These are phyloP conservation scores for Psephotus haematonotus DNA, from an alignment of 2,113 vertebrate genomes.

Conservation along the genomic window DNA sequence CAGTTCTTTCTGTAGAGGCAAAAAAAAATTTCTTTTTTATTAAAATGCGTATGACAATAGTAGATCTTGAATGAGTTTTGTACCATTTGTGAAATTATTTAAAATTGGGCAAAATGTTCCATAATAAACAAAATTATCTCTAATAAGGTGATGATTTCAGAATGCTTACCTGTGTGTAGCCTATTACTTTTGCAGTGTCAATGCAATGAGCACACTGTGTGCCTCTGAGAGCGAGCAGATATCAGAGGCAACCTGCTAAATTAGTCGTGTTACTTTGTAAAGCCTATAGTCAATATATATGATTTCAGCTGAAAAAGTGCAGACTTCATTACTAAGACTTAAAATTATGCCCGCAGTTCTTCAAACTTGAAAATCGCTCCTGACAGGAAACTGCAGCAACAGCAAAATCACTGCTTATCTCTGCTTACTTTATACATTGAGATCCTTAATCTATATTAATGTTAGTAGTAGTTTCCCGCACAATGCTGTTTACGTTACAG, in stretches of 20 bases:
- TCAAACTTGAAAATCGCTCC: neutral
- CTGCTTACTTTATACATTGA: neutral
- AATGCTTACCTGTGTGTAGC: neutral
- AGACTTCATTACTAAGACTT: neutral
- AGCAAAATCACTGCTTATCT: neutral
- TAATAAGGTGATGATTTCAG: neutral
- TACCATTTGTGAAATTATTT: neutral
- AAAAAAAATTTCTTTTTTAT: neutral
- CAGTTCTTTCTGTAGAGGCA: constrained; percentile 80
- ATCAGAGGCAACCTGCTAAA: neutral
- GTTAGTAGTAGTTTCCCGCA: neutral
- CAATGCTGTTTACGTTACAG: neutral
- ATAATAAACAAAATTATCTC: neutral
- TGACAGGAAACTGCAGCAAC: neutral
- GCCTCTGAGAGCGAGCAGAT: neutral
- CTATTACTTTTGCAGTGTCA: neutral
- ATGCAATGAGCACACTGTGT: fast-evolving
- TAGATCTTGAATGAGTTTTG: neutral
- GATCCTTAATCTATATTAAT: neutral
- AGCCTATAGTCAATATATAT: neutral
- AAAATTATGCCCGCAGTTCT: neutral
- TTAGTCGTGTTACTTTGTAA: neutral
- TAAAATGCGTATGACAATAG: neutral
- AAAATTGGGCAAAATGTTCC: neutral
- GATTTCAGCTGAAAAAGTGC: neutral